phyloP scores from a whole-genome alignment of 2,797 vertebrate species.

The Danio choprae region DNA sequence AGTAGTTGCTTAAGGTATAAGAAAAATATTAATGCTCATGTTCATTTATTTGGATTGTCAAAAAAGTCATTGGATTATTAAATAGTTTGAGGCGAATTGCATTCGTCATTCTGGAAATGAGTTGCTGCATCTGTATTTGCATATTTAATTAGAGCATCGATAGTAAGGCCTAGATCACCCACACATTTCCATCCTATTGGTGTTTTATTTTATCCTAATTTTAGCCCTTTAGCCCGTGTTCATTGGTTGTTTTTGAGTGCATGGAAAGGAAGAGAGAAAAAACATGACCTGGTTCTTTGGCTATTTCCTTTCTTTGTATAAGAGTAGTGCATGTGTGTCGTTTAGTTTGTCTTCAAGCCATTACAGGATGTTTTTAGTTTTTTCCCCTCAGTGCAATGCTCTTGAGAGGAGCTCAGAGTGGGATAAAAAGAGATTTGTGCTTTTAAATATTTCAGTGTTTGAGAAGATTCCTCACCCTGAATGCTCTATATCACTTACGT shows the following conservation, averaged over 20 bases:
- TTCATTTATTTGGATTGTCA: too few species aligned
- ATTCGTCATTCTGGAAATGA: too few species aligned
- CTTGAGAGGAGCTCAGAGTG: conserved; percentile 46
- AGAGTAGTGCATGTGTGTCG: not conserved
- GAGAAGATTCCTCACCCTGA: conserved; percentile 55
- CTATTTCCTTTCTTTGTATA: not conserved
- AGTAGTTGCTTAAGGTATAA: too few species aligned
- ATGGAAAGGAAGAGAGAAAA: not conserved
- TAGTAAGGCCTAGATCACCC: too few species aligned
- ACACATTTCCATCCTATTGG: too few species aligned
- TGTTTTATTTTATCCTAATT: too few species aligned
- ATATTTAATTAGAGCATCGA: too few species aligned
- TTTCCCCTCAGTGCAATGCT: conserved; percentile 51
- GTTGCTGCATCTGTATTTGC: too few species aligned
- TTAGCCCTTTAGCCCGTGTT: too few species aligned
- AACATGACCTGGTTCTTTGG: not conserved
- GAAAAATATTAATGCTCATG: too few species aligned
- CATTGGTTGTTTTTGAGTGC: not conserved
- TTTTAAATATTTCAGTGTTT: conserved; percentile 66
- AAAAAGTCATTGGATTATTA: too few species aligned
- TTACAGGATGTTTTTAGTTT: conserved; percentile 34
- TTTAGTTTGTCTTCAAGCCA: conserved; percentile 24
- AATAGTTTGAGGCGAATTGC: too few species aligned
- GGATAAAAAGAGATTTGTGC: conserved; percentile 52
- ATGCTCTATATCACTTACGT: conserved; percentile 57